Conservation (phyloP, 1,140 invertebrate species). For the Eueides isabella region DNA sequence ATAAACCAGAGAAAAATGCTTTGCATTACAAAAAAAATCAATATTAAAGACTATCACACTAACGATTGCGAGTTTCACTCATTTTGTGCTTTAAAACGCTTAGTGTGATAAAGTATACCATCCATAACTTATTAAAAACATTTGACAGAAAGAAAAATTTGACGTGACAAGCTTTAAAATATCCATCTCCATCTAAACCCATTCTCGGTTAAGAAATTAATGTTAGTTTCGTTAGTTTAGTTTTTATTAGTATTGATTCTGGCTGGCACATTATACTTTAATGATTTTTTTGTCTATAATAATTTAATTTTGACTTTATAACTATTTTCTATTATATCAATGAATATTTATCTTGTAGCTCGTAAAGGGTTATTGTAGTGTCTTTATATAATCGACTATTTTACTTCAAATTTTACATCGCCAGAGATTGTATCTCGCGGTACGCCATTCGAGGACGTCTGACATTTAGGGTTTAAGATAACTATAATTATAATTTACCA, state of each 20-base stretch:
- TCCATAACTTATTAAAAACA: neutral
- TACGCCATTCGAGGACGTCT: constrained; percentile 41
- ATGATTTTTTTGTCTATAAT: neutral
- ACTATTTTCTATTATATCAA: neutral
- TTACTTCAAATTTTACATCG: constrained; percentile 19
- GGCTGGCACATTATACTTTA: neutral
- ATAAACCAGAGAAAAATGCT: neutral
- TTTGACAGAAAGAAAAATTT: neutral
- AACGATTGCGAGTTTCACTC: neutral
- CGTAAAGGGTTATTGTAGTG: neutral
- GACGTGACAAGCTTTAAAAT: neutral
- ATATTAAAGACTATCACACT: neutral
- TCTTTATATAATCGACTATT: neutral
- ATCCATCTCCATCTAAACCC: neutral
- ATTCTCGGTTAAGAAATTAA: neutral
- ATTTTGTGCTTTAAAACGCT: neutral
- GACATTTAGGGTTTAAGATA: constrained; percentile 27
- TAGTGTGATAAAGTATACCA: neutral
- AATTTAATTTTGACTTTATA: too few relatives aligned
- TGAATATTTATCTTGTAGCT: neutral
- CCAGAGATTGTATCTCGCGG: constrained; percentile 22
- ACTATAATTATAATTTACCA: neutral
- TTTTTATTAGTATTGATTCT: neutral
- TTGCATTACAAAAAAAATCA: neutral
- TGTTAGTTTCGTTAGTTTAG: neutral